Conservation (phyloP, 1,140 invertebrate species). For the Aphelinus atriplicis region DNA sequence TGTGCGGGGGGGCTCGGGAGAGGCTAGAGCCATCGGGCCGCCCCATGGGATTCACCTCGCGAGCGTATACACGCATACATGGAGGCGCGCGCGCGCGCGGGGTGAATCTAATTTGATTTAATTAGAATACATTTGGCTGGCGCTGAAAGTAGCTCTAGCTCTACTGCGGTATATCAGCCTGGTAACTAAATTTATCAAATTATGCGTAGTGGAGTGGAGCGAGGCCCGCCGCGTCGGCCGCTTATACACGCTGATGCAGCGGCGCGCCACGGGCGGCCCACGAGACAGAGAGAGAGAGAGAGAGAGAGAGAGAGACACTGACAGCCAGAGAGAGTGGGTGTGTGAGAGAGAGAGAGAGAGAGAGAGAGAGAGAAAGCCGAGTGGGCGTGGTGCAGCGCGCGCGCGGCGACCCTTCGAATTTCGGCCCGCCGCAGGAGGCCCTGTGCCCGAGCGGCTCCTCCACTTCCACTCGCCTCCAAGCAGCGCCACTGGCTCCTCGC, state of each 20-base stretch:
- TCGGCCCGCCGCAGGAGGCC: neutral
- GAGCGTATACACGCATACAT: conserved; percentile 3
- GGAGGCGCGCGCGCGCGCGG: conserved; percentile 17
- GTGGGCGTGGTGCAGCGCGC: neutral
- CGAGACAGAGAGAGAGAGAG: neutral
- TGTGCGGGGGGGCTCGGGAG: neutral
- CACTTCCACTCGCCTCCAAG: no score
- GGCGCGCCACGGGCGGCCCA: neutral
- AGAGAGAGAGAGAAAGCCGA: neutral
- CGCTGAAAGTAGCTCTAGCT: conserved; percentile 54
- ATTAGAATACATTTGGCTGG: conserved; percentile 60
- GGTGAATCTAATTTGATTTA: conserved; percentile 60
- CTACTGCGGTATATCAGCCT: conserved; percentile 54
- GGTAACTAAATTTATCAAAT: conserved; percentile 60
- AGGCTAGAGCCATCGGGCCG: neutral
- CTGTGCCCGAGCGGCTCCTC: no score
- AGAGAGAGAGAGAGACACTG: neutral
- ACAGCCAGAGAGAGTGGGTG: neutral
- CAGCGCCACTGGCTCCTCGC: conserved; percentile 9
- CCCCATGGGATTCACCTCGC: neutral
- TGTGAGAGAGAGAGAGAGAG: neutral
- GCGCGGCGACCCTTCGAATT: neutral
- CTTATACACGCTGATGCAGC: neutral
- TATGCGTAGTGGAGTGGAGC: conserved; percentile 50
- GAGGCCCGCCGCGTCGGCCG: neutral